phyloP scores from a whole-genome alignment of 2,888 invertebrate species.

The Melanostoma scalare region DNA sequence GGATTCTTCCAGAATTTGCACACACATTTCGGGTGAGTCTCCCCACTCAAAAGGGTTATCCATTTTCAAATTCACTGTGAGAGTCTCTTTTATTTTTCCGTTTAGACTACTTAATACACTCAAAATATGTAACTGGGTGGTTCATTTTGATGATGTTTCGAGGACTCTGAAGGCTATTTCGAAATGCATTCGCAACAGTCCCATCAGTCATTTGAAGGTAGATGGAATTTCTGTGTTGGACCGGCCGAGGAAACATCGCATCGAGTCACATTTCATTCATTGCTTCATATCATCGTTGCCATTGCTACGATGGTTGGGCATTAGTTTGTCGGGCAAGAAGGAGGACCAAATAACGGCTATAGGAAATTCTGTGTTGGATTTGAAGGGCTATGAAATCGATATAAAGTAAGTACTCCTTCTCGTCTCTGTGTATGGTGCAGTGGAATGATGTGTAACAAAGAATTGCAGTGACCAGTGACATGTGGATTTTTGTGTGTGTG shows the following conservation, averaged over 20 bases:
- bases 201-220: slow-evolving; percentile 77
- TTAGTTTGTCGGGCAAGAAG: slow-evolving; percentile 77
- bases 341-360: slow-evolving; percentile 77
- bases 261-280: slow-evolving; percentile 77
- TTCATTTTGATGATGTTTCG: slow-evolving; percentile 77
- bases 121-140: slow-evolving; percentile 78
- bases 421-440: neutral
- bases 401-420: slow-evolving; percentile 75
- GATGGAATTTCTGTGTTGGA: slow-evolving; percentile 78
- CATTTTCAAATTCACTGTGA: neutral
- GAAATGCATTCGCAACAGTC: slow-evolving; percentile 77
- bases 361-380: slow-evolving; percentile 77
- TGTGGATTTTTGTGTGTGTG: too few species aligned
- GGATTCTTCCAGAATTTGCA: slow-evolving; percentile 82
- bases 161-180: slow-evolving; percentile 76
- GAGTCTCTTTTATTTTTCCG: slow-evolving; percentile 3
- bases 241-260: slow-evolving; percentile 76
- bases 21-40: slow-evolving; percentile 80
- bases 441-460: too few species aligned
- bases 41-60: neutral
- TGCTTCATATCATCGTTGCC: slow-evolving; percentile 76
- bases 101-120: slow-evolving; percentile 77
- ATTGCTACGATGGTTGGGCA: slow-evolving; percentile 77
- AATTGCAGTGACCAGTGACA: too few species aligned
- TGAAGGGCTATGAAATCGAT: slow-evolving; percentile 78